phyloP scores from a whole-genome alignment of 92 coral and sea anemone genomes.

The Isaurus tuberculatus region DNA sequence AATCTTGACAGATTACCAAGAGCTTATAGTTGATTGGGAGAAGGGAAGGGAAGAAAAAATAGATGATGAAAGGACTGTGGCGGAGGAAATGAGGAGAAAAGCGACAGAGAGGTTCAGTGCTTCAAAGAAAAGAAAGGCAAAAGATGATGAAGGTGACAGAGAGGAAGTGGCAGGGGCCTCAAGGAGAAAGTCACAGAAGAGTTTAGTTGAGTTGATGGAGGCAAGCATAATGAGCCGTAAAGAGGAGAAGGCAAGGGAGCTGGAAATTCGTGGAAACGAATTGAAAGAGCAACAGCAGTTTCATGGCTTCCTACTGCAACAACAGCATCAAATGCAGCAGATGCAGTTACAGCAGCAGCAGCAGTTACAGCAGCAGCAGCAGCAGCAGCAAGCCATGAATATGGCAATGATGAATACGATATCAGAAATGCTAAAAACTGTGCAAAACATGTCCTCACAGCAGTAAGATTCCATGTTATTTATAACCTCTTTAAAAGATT shows the following conservation, averaged over 20 bases:
- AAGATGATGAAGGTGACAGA: slow-evolving; percentile 1
- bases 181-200: background rate
- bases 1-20: slow-evolving; percentile 53
- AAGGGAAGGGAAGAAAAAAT: slow-evolving; percentile 21
- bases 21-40: slow-evolving; percentile 37
- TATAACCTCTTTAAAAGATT: too few relatives aligned
- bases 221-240: background rate
- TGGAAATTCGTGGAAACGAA: background rate
- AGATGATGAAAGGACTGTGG: slow-evolving; percentile 46
- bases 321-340: background rate
- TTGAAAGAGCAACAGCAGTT: background rate
- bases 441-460: too few relatives aligned
- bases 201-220: background rate
- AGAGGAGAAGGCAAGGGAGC: background rate
- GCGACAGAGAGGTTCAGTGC: slow-evolving; percentile 53
- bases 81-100: slow-evolving; percentile 49
- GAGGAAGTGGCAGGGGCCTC: slow-evolving; percentile 2
- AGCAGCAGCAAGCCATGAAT: slow-evolving; percentile 50
- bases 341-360: slow-evolving; percentile 32
- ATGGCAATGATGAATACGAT: slow-evolving; percentile 47
- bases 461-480: too few relatives aligned
- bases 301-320: background rate
- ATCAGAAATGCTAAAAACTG: slow-evolving; percentile 50
- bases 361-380: slow-evolving; percentile 25
- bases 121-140: slow-evolving; percentile 29